Base-by-base conservation (phyloP, 2,888 invertebrate genomes). In the Camponotus fellah region DNA sequence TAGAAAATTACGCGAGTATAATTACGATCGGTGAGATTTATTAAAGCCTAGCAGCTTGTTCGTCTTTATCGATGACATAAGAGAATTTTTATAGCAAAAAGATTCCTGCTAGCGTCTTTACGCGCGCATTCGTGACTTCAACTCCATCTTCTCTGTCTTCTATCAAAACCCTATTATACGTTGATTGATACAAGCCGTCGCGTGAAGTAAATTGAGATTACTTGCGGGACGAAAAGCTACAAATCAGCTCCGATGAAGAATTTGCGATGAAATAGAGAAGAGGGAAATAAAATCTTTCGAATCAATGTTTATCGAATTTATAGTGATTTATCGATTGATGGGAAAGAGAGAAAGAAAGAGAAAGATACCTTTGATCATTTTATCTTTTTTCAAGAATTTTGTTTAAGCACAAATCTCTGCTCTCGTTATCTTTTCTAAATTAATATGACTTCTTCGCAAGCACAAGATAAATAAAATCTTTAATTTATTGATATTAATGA, bases 31-130 rank as follows among this genome's bases (percentile, higher is more conserved):
- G 71, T 34, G 60, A 34, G 79, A 58, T 72, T 46, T 60, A 79
- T 60, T 79, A 72, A 60, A 79, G 79, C 46, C 34, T 72, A 37
- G 21, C 49, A 49, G 64, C 75, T 76, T 37, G 34, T 72, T 80
- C 72, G 72, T 72, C 79, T 72, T 62, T 26, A 80, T 72, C 79
- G 79, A 80, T 80, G 79, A 80, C 72, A 80, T 60, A 72, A 80
- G 72, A 80, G 79, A 43, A 80, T 46, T 72, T 80, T 80, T 80
- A 80, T 80, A 80, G 72, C 79, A 26, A 58, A 46, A 80, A 46
- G 26, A 80, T 80, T 80, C 60, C 58, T 77, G 53, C 21, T 58
- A 56, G 56, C 40, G 43, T 69, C 77, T 43, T 79, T 79, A 34
- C 69, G 17, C 17, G 58, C 65, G 40, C 40, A 43, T 46, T 14